phyloP scores from a whole-genome alignment of 2,888 invertebrate genomes.

The Monoplex corrugatus region DNA sequence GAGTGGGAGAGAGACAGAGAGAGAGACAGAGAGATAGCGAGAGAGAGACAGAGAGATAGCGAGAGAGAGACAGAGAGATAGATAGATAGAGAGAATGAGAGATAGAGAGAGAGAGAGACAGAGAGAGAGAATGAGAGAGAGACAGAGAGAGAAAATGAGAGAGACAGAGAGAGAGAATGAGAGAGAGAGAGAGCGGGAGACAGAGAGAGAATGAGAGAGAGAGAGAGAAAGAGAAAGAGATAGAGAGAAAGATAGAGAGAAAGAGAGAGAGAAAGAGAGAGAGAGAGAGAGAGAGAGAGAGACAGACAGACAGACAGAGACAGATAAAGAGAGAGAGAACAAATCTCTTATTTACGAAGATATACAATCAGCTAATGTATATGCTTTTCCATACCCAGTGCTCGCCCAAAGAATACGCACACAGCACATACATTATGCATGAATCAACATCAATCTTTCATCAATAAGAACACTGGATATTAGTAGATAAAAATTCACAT shows the following conservation, averaged over 20 bases:
- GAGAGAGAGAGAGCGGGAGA: background rate
- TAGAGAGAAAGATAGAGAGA: background rate
- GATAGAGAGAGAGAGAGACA: background rate
- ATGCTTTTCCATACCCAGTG: no score
- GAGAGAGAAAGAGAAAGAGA: background rate
- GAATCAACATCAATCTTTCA: no score
- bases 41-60: background rate
- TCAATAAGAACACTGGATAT: no score
- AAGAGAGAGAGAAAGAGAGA: conserved; percentile 15
- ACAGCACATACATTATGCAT: no score
- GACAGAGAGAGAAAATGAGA: conserved; percentile 29
- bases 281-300: conserved; percentile 39
- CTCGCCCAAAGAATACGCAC: no score
- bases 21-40: conserved; percentile 13
- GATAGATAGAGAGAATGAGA: background rate
- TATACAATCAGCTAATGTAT: no score
- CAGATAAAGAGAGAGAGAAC: background rate
- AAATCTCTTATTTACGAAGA: background rate
- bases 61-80: background rate
- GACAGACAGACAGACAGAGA: background rate
- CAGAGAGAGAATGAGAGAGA: conserved; percentile 13
- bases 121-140: conserved; percentile 3
- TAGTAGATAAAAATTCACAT: no score
- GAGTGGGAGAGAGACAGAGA: background rate
- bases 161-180: background rate